These are phyloP conservation scores for Nymphalis polychloros DNA, from an alignment of 2,888 invertebrate genomes.

Conservation along the genomic window DNA sequence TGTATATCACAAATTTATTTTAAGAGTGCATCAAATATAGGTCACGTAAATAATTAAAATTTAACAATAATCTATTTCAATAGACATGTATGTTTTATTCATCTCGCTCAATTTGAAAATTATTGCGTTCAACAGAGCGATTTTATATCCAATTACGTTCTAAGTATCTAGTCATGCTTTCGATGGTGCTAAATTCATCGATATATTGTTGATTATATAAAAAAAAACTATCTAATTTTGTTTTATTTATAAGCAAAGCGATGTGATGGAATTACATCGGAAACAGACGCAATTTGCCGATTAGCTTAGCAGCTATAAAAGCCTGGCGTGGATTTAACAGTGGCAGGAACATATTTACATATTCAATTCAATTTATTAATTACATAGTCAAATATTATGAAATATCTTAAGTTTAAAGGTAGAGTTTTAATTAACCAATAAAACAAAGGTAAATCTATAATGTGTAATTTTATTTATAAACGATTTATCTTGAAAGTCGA, in stretches of 20 bases:
- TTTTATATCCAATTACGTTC: conserved; percentile 1
- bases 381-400: no score
- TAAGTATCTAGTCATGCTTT: conserved; percentile 32
- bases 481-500: background rate
- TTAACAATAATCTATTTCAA: background rate
- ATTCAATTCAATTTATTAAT: background rate
- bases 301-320: conserved; percentile 50
- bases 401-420: no score
- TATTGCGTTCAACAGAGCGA: background rate
- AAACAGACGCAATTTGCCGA: conserved; percentile 39
- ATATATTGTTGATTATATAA: conserved; percentile 11
- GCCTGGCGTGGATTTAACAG: conserved; percentile 43
- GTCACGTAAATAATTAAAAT: background rate
- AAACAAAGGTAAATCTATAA: no score
- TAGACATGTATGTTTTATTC: background rate
- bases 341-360: conserved; percentile 58
- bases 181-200: conserved; percentile 20
- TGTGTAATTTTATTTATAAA: background rate
- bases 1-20: background rate
- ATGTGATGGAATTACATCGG: conserved; percentile 50
- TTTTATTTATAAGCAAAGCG: conserved; percentile 57
- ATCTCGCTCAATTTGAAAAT: background rate
- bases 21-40: background rate
- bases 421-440: no score
- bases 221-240: conserved; percentile 16